These are phyloP conservation scores for Pitta sordida DNA, from an alignment of 2,113 vertebrate genomes.

Conservation along the genomic window DNA sequence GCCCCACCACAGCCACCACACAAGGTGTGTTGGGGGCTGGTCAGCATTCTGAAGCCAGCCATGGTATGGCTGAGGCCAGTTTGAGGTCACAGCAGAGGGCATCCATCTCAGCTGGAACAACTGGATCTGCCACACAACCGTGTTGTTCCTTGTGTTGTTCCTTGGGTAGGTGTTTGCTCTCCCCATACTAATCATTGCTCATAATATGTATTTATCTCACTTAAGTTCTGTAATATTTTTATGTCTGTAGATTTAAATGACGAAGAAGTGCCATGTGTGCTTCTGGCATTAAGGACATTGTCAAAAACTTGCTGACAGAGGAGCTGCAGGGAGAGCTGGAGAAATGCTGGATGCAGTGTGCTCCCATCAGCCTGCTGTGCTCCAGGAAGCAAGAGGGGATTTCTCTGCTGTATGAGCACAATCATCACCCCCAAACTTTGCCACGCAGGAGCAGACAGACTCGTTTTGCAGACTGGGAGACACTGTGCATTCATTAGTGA, in stretches of 20 bases:
- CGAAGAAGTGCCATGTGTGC: background rate
- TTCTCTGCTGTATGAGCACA: background rate
- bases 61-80: background rate
- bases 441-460: background rate
- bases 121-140: rapidly evolving
- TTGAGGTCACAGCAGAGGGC: background rate
- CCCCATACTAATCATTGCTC: background rate
- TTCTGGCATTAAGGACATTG: background rate
- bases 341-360: background rate
- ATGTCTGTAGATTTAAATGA: rapidly evolving
- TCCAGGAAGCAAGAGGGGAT: background rate
- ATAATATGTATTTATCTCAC: background rate
- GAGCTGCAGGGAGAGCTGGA: background rate
- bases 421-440: background rate
- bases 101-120: background rate
- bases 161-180: background rate
- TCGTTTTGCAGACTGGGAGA: background rate
- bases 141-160: background rate
- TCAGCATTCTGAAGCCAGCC: background rate
- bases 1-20: background rate
- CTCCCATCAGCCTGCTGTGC: rapidly evolving
- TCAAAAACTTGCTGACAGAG: background rate
- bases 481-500: background rate
- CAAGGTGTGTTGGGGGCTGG: background rate
- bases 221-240: background rate